phyloP scores from a whole-genome alignment of 2,797 vertebrate species.

The Hydrocynus forskahlii region DNA sequence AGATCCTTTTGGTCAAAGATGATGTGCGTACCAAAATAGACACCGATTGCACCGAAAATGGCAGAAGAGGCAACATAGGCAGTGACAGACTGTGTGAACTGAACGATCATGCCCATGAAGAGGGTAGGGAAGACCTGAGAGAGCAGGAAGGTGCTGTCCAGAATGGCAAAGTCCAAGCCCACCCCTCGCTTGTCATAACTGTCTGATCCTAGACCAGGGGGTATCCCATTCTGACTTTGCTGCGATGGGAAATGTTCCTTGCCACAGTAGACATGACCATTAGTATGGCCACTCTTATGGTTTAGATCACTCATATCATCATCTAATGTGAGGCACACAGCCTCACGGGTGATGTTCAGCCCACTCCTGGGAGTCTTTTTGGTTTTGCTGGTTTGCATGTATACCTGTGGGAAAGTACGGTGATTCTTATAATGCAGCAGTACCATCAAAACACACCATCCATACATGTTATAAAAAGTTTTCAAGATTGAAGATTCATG shows the following conservation, averaged over 20 bases:
- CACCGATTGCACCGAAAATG: slow-evolving; percentile 77
- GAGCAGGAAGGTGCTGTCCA: slow-evolving; percentile 84
- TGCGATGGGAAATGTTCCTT: slow-evolving; percentile 63
- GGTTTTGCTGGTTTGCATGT: slow-evolving; percentile 76
- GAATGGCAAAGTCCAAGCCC: slow-evolving; percentile 82
- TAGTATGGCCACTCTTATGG: slow-evolving; percentile 57
- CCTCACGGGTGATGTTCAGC: slow-evolving; percentile 65
- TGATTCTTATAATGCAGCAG: background rate
- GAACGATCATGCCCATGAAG: slow-evolving; percentile 83
- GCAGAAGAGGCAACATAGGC: slow-evolving; percentile 80
- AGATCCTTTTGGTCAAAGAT: slow-evolving; percentile 83
- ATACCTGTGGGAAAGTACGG: slow-evolving; percentile 68
- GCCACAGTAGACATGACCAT: slow-evolving; percentile 59
- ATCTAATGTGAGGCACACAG: slow-evolving; percentile 65
- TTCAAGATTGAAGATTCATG: no score
- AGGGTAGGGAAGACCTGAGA: slow-evolving; percentile 84
- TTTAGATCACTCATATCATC: slow-evolving; percentile 64
- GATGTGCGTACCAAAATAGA: slow-evolving; percentile 75
- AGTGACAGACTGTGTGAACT: slow-evolving; percentile 80
- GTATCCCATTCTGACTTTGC: slow-evolving; percentile 61
- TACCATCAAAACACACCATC: background rate
- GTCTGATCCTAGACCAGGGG: slow-evolving; percentile 57
- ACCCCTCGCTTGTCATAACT: slow-evolving; percentile 75
- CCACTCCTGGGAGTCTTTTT: slow-evolving; percentile 68
- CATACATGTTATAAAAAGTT: no score